Evolutionary conservation across 2,797 vertebrate genomes (phyloP).

Genomic region (Capromys pilorides): DNA sequence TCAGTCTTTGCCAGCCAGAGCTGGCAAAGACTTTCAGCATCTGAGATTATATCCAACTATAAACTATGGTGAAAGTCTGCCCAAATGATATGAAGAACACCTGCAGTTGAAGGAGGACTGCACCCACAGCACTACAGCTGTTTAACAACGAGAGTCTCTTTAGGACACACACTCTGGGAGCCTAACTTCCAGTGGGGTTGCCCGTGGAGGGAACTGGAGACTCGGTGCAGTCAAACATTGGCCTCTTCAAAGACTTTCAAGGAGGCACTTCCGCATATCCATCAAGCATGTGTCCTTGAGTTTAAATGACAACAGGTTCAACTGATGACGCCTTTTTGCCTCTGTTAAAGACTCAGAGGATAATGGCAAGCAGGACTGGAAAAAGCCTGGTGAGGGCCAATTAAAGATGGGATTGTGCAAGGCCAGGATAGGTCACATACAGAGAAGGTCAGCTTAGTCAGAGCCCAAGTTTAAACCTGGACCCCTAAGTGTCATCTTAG

Average conservation of each 20-base stretch:
- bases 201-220: constrained; percentile 7
- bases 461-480: constrained; percentile 59
- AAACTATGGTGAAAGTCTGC: constrained; percentile 26
- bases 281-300: constrained; percentile 16
- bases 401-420: constrained; percentile 71
- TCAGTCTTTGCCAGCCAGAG: constrained; percentile 43
- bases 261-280: not conserved
- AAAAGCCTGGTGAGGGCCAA: constrained; percentile 52
- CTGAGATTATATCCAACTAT: constrained; percentile 31
- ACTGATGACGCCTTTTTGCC: constrained; percentile 54
- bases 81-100: constrained; percentile 1
- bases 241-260: constrained; percentile 63
- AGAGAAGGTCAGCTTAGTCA: constrained; percentile 56
- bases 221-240: constrained; percentile 13
- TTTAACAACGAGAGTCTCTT: not conserved
- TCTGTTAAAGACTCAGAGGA: constrained; percentile 61
- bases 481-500: constrained; percentile 66
- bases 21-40: constrained; percentile 57
- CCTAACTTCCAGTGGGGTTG: not conserved
- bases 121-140: not conserved
- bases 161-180: not conserved
- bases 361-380: constrained; percentile 63
- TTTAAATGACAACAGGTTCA: constrained; percentile 65
- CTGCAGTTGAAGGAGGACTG: not conserved
- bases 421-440: constrained; percentile 60